phyloP scores from a whole-genome alignment of 2,797 vertebrate genomes.

The Sebastes glaucus region DNA sequence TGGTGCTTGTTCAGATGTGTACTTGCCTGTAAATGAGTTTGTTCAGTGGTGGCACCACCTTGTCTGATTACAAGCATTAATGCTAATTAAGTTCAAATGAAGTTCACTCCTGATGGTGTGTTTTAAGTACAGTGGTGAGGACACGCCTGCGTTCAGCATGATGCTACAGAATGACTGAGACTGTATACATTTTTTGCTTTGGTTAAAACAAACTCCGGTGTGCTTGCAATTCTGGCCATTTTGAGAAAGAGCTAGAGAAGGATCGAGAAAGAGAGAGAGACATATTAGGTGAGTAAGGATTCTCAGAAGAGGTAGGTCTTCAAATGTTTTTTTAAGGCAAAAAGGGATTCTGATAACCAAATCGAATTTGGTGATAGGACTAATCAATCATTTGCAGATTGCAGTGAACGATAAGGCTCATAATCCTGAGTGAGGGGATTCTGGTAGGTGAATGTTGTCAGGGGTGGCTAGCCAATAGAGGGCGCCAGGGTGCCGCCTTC shows the following conservation, averaged over 20 bases:
- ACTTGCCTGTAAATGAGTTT: conserved; percentile 51
- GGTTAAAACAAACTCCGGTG: not conserved
- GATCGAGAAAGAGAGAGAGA: not conserved
- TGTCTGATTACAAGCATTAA: conserved; percentile 46
- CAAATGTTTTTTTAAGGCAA: not conserved
- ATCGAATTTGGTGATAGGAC: not conserved
- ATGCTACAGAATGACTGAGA: not conserved
- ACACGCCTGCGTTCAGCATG: not conserved
- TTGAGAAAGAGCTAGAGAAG: not conserved
- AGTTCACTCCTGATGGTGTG: conserved; percentile 32
- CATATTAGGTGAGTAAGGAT: not conserved
- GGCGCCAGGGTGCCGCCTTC: too few relatives aligned
- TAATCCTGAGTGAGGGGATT: not conserved
- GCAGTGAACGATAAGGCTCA: not conserved
- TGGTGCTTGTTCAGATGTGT: conserved; percentile 35
- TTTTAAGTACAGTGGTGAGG: conserved; percentile 8
- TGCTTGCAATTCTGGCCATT: not conserved
- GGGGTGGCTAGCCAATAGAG: too few relatives aligned
- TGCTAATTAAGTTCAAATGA: conserved; percentile 53
- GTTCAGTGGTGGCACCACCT: conserved; percentile 46
- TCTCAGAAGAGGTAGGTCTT: not conserved
- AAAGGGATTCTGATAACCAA: not conserved
- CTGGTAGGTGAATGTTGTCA: not conserved
- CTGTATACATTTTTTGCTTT: not conserved
- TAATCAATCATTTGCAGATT: not conserved